phyloP scores from a whole-genome alignment of 1,140 invertebrate genomes.

The Camponotus floridanus region DNA sequence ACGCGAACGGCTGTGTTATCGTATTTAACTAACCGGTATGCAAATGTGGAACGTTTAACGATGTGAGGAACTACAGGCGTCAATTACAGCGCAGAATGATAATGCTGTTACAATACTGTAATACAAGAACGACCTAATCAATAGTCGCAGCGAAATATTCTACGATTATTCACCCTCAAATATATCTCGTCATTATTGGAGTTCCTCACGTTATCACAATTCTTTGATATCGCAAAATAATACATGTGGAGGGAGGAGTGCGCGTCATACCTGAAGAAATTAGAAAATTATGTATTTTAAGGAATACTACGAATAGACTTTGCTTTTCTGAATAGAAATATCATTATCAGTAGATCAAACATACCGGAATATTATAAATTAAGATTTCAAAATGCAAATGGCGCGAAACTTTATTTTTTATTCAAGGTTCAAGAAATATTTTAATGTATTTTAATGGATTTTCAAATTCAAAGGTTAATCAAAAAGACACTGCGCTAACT shows the following conservation, averaged over 20 bases:
- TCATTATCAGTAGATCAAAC: background rate
- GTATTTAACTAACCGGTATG: slow-evolving; percentile 36
- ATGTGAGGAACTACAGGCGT: slow-evolving; percentile 23
- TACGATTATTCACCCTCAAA: slow-evolving; percentile 36
- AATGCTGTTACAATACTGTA: slow-evolving; percentile 30
- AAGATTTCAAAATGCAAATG: background rate
- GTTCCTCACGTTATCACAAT: no score
- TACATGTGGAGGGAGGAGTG: no score
- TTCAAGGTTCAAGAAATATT: background rate
- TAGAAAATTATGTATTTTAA: background rate
- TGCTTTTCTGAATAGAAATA: background rate
- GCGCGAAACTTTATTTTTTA: background rate
- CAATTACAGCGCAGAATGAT: slow-evolving; percentile 29
- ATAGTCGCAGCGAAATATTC: slow-evolving; percentile 26
- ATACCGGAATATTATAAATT: background rate
- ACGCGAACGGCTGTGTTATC: background rate
- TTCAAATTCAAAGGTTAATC: slow-evolving; percentile 12
- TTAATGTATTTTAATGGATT: background rate
- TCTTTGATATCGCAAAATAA: no score
- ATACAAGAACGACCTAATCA: slow-evolving; percentile 28
- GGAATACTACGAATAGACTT: background rate
- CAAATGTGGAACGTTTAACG: slow-evolving; percentile 48
- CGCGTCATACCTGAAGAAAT: background rate
- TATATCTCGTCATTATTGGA: no score
- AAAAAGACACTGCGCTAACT: background rate